A percentile compares a stretch with the other conserved stretches of the same genome.
These are phyloP conservation scores for Eriocheir sinensis DNA, from an alignment of 1,140 invertebrate genomes.

Conservation along the genomic window DNA sequence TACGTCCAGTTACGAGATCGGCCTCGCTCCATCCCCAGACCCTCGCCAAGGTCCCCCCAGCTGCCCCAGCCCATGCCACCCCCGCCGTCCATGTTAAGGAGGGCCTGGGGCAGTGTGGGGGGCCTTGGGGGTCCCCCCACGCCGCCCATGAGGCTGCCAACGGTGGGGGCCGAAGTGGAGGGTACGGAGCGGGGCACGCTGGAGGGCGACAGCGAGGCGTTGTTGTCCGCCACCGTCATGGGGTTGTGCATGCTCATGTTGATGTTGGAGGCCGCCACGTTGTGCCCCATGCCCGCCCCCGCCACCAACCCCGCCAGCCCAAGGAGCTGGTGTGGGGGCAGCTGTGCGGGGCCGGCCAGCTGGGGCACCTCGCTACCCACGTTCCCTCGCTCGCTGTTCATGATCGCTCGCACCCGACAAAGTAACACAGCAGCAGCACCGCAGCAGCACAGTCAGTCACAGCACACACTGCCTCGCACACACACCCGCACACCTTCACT, in stretches of 20 bases:
- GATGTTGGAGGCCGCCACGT: constrained; percentile 49
- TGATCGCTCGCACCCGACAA: constrained; percentile 49
- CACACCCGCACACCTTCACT: constrained; percentile 40
- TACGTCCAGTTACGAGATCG: constrained; percentile 79
- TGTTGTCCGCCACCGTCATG: background rate
- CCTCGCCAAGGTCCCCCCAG: constrained; percentile 72
- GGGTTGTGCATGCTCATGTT: constrained; percentile 61
- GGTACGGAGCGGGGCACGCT: constrained; percentile 28
- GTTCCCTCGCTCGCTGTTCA: constrained; percentile 65
- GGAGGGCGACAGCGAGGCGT: constrained; percentile 28
- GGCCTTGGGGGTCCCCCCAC: constrained; percentile 52
- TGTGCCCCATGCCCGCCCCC: constrained; percentile 72
- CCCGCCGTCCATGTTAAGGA: constrained; percentile 61
- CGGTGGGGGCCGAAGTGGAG: constrained; percentile 5
- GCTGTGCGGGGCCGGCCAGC: constrained; percentile 60
- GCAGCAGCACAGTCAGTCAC: constrained; percentile 36
- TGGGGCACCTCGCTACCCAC: constrained; percentile 70
- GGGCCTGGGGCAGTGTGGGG: constrained; percentile 60
- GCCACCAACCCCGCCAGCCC: constrained; percentile 75
- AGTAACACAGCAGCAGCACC: constrained; percentile 43
- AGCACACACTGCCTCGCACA: constrained; percentile 46
- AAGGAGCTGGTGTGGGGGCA: constrained; percentile 75
- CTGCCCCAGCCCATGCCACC: constrained; percentile 58
- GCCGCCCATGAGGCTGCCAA: constrained; percentile 49
- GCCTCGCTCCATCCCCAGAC: constrained; percentile 73